Evolutionary conservation across 2,888 invertebrate species (phyloP).

Genomic region (Oscheius myriophilus): DNA sequence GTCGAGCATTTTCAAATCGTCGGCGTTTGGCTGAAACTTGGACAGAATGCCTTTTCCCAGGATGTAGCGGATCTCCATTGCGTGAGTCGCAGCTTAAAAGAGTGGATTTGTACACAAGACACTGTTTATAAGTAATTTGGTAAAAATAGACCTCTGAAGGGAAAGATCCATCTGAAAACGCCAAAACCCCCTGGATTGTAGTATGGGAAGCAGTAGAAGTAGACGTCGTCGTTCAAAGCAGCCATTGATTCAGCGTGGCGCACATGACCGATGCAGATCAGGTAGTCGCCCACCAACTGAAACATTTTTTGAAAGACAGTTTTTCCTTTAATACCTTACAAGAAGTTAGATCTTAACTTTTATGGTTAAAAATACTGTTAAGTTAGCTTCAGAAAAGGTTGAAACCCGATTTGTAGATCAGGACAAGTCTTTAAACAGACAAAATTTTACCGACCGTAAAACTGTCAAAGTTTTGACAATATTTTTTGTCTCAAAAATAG

Average conservation of each 20-base stretch:
- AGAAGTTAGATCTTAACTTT: no score
- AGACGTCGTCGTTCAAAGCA: conserved; percentile 44
- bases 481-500: no score
- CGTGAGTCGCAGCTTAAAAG: conserved; percentile 45
- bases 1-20: conserved; percentile 55
- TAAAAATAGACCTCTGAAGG: conserved; percentile 45
- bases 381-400: no score
- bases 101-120: no score
- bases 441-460: no score
- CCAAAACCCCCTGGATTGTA: conserved; percentile 50
- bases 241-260: conserved; percentile 37
- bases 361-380: no score
- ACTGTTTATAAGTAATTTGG: no score
- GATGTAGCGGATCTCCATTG: conserved; percentile 53
- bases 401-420: no score
- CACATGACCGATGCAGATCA: conserved; percentile 41
- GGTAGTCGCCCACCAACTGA: conserved; percentile 47
- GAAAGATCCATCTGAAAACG: conserved; percentile 46
- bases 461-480: no score
- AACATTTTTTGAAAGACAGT: not conserved
- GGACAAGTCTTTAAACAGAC: no score
- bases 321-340: no score
- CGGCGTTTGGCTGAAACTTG: conserved; percentile 52
- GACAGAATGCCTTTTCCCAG: conserved; percentile 55
- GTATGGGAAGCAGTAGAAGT: conserved; percentile 58